These are phyloP conservation scores for Enteromius viviparus DNA, from an alignment of 2,797 vertebrate genomes.

Conservation along the genomic window DNA sequence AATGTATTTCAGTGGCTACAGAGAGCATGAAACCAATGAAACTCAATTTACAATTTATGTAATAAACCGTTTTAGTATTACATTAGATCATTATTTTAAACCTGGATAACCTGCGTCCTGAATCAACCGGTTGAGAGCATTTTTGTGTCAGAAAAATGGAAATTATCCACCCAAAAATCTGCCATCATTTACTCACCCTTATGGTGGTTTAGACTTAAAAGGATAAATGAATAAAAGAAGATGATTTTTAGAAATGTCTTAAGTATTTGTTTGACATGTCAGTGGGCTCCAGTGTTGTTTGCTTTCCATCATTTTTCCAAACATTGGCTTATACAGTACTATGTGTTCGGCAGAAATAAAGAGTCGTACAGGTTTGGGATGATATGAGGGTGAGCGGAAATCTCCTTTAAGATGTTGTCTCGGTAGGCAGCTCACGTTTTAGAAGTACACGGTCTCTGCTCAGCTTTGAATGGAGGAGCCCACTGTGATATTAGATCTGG, in stretches of 20 bases:
- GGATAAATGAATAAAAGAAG: neutral
- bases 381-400: neutral
- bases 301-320: neutral
- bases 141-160: neutral
- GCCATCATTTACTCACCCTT: neutral
- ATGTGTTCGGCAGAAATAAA: neutral
- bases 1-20: neutral
- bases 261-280: neutral
- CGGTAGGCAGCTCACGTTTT: neutral
- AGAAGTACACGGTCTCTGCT: neutral
- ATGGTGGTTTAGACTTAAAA: neutral
- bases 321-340: too few relatives aligned
- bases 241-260: neutral
- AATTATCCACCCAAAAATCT: neutral
- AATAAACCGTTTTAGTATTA: neutral
- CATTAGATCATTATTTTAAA: neutral
- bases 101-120: neutral
- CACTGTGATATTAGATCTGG: slow-evolving; percentile 20
- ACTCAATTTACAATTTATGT: neutral
- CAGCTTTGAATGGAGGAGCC: neutral
- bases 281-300: neutral
- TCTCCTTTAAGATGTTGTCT: neutral
- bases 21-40: neutral
- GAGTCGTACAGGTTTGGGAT: neutral
- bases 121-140: neutral